phyloP scores from a whole-genome alignment of 2,113 vertebrate genomes.

The Trematocara stigmaticum region DNA sequence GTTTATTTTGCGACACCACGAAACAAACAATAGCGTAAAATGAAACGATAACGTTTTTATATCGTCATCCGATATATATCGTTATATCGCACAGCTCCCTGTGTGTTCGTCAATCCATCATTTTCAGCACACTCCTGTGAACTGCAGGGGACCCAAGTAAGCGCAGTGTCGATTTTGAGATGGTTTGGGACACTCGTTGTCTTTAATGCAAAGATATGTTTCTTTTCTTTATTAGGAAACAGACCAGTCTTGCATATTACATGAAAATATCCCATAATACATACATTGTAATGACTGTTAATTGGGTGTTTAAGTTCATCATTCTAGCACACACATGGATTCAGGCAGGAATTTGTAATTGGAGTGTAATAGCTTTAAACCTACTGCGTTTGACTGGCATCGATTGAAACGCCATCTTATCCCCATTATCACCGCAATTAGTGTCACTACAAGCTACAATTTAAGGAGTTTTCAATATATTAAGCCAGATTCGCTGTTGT shows the following conservation, averaged over 20 bases:
- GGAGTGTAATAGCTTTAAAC: not conserved
- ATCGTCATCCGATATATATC: too few relatives aligned
- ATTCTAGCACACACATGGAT: not conserved
- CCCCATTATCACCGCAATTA: not conserved
- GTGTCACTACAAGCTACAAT: not conserved
- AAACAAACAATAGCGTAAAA: too few relatives aligned
- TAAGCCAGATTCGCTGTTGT: not conserved
- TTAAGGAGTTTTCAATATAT: not conserved
- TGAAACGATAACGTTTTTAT: too few relatives aligned
- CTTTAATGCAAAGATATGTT: not conserved
- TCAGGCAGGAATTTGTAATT: not conserved
- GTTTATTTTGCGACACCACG: too few relatives aligned
- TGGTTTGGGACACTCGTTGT: not conserved
- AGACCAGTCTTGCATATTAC: not conserved
- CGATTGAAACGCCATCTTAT: not conserved
- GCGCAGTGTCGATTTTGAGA: not conserved
- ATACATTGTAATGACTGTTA: not conserved
- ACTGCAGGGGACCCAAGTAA: not conserved
- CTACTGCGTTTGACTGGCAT: not conserved
- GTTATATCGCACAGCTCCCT: too few relatives aligned
- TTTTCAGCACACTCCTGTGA: not conserved
- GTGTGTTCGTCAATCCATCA: not conserved
- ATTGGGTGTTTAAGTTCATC: not conserved
- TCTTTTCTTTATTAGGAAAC: not conserved
- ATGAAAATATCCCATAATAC: not conserved